Percentiles rank a stretch among this genome's conserved stretches.
Conservation (phyloP, 1,140 invertebrate genomes). For the Holcopasites calliopsidis region DNA sequence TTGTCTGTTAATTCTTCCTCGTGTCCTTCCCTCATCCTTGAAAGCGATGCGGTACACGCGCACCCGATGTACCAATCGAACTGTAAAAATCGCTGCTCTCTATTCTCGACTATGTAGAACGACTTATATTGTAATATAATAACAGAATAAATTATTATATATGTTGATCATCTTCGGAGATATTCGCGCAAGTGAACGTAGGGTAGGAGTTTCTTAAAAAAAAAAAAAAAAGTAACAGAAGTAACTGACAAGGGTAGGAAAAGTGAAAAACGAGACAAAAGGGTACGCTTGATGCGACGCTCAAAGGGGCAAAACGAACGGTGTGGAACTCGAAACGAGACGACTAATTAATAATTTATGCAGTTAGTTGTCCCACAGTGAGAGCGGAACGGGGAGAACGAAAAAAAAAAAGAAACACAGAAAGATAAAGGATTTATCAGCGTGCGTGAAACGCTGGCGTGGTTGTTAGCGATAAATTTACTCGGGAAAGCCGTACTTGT, state of each 20-base stretch:
- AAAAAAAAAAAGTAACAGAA: neutral
- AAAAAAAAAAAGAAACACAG: neutral
- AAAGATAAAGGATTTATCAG: constrained; percentile 30
- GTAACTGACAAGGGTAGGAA: neutral
- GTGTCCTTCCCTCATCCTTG: constrained; percentile 23
- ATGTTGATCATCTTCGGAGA: constrained; percentile 58
- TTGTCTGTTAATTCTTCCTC: neutral
- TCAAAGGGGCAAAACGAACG: constrained; percentile 20
- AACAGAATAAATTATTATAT: constrained; percentile 65
- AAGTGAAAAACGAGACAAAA: neutral
- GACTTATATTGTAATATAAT: constrained; percentile 66
- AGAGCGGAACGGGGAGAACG: neutral
- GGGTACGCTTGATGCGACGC: constrained; percentile 32
- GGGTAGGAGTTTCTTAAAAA: constrained; percentile 27
- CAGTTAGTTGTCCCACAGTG: neutral
- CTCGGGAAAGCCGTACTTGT: constrained; percentile 43
- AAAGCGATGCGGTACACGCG: constrained; percentile 14
- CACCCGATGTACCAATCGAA: constrained; percentile 39
- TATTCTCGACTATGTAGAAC: constrained; percentile 63
- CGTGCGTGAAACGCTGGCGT: constrained; percentile 10
- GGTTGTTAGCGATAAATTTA: constrained; percentile 47
- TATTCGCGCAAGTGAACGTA: constrained; percentile 47
- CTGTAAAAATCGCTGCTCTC: constrained; percentile 55
- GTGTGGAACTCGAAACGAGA: neutral
- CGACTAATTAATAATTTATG: constrained; percentile 1